A percentile compares a stretch with the other conserved stretches of the same genome.
Conservation (phyloP, 2,888 invertebrate species). For the Poecilobothrus nobilitatus region DNA sequence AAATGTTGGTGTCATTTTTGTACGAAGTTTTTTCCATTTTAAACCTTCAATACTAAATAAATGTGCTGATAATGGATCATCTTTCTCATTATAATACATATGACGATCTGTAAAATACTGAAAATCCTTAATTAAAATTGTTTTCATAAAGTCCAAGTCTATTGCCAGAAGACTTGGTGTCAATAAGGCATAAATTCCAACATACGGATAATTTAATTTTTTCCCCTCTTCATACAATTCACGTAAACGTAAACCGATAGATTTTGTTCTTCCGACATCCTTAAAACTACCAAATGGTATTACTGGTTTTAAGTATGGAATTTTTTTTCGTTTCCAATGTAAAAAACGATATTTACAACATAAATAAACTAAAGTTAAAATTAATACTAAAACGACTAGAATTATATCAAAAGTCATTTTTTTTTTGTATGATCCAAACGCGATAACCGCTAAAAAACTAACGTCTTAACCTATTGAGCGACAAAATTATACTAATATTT, state of each 20-base stretch:
- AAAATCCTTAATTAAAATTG: slow-evolving; percentile 41
- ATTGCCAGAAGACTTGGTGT: slow-evolving; percentile 28
- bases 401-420: neutral
- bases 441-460: neutral
- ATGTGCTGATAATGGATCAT: slow-evolving; percentile 41
- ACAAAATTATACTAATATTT: neutral
- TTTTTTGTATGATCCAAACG: neutral
- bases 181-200: slow-evolving; percentile 32
- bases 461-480: neutral
- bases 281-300: slow-evolving; percentile 29
- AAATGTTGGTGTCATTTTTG: slow-evolving; percentile 46
- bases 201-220: slow-evolving; percentile 25
- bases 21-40: slow-evolving; percentile 45
- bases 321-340: slow-evolving; percentile 29
- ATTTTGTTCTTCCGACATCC: slow-evolving; percentile 27
- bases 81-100: slow-evolving; percentile 34
- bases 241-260: slow-evolving; percentile 27
- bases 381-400: neutral
- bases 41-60: slow-evolving; percentile 39
- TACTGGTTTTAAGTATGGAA: slow-evolving; percentile 26
- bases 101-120: slow-evolving; percentile 38
- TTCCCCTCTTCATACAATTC: slow-evolving; percentile 25
- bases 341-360: slow-evolving; percentile 7
- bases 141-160: slow-evolving; percentile 37
- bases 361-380: neutral